phyloP scores from a whole-genome alignment of 2,888 invertebrate genomes.

The Luperina testacea region DNA sequence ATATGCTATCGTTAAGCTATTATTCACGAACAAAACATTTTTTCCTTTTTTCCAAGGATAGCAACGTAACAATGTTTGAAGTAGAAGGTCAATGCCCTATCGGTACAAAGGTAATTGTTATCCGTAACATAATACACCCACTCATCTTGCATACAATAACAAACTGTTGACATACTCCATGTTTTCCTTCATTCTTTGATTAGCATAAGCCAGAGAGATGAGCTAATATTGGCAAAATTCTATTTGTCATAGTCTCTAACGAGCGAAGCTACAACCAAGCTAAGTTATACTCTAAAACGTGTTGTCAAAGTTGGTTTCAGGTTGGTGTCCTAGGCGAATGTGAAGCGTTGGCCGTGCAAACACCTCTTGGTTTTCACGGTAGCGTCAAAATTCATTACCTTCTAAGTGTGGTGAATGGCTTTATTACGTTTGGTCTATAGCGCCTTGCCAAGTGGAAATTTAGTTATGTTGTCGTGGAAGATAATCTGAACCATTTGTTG shows the following conservation, averaged over 20 bases:
- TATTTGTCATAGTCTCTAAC: conserved; percentile 51
- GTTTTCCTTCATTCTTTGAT: conserved; percentile 41
- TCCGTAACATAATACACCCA: background rate
- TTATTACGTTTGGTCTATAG: conserved; percentile 60
- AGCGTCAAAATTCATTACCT: conserved; percentile 69
- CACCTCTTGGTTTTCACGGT: conserved; percentile 59
- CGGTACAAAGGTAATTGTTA: conserved; percentile 12
- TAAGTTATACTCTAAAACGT: conserved; percentile 25
- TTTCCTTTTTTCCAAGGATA: background rate
- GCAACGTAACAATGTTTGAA: background rate
- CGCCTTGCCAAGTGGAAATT: conserved; percentile 52
- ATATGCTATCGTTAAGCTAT: background rate
- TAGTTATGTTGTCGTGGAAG: conserved; percentile 52
- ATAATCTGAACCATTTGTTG: conserved; percentile 55
- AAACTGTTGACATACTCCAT: conserved; percentile 16
- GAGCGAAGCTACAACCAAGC: background rate
- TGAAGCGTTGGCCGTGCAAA: conserved; percentile 56
- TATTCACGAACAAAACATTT: background rate
- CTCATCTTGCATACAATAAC: conserved; percentile 5
- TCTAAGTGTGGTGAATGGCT: conserved; percentile 64
- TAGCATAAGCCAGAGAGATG: conserved; percentile 42
- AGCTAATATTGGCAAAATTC: conserved; percentile 57
- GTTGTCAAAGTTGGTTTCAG: conserved; percentile 30
- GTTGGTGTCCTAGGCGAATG: conserved; percentile 10
- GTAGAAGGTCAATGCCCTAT: background rate